phyloP scores from a whole-genome alignment of 1,140 invertebrate species.

The Pseudomyrmex dendroicus region DNA sequence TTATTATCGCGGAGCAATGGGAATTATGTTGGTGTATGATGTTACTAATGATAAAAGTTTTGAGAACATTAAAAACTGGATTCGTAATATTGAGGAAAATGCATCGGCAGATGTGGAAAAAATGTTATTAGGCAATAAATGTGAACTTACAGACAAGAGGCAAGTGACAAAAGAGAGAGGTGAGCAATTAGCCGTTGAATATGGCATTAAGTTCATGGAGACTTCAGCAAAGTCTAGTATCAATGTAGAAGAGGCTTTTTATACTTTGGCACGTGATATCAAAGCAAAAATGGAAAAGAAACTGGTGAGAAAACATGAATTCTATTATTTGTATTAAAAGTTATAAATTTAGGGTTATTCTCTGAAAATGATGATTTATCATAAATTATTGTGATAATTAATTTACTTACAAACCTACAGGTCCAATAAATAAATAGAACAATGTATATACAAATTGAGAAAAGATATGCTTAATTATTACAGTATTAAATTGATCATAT shows the following conservation, averaged over 20 bases:
- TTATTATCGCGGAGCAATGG: slow-evolving; percentile 99
- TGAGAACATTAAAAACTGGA: slow-evolving; percentile 99
- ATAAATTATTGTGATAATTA: background rate
- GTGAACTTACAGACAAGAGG: slow-evolving; percentile 95
- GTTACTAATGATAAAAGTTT: slow-evolving; percentile 99
- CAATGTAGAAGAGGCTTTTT: slow-evolving; percentile 96
- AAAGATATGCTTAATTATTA: slow-evolving; percentile 12
- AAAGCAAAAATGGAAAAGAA: slow-evolving; percentile 98
- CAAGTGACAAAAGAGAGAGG: slow-evolving; percentile 92
- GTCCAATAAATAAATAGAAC: slow-evolving; percentile 7
- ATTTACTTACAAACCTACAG: background rate
- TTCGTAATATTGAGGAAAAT: slow-evolving; percentile 99
- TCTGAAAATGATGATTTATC: slow-evolving; percentile 2
- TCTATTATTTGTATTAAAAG: background rate
- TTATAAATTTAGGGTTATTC: slow-evolving; percentile 24
- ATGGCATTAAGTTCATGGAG: slow-evolving; percentile 97
- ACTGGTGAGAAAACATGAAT: slow-evolving; percentile 89
- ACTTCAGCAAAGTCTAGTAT: slow-evolving; percentile 96
- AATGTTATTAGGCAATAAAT: slow-evolving; percentile 98
- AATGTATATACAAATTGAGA: slow-evolving; percentile 21
- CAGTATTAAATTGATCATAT: slow-evolving; percentile 9
- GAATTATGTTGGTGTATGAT: slow-evolving; percentile 99
- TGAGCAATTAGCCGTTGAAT: slow-evolving; percentile 92
- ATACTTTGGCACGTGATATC: slow-evolving; percentile 96
- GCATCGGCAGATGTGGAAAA: slow-evolving; percentile 97